Evolutionary conservation across 2,888 invertebrate species (phyloP).

Genomic region (Oxyteleia sp.): DNA sequence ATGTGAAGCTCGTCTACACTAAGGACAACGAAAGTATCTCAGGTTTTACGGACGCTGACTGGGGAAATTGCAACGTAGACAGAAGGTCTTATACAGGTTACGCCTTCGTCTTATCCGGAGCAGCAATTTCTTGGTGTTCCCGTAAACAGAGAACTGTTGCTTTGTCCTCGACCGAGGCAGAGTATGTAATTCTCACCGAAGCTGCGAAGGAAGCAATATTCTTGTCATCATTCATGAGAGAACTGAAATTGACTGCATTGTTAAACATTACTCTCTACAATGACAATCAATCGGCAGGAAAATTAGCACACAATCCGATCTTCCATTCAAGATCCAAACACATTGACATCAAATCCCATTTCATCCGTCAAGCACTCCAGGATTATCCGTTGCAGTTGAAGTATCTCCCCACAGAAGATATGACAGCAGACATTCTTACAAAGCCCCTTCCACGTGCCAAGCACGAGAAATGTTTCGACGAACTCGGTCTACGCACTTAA

Average conservation of each 20-base stretch:
- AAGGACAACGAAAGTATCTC: background rate
- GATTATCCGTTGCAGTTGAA: slow-evolving; percentile 30
- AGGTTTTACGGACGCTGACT: slow-evolving; percentile 31
- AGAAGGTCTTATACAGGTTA: slow-evolving; percentile 24
- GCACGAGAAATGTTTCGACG: slow-evolving; percentile 6
- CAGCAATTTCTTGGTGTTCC: slow-evolving; percentile 33
- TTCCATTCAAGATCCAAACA: slow-evolving; percentile 62
- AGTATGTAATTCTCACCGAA: slow-evolving; percentile 16
- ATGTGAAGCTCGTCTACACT: slow-evolving; percentile 4
- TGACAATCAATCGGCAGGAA: slow-evolving; percentile 65
- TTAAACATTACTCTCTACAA: slow-evolving; percentile 52
- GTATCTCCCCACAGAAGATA: slow-evolving; percentile 35
- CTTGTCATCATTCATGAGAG: slow-evolving; percentile 1
- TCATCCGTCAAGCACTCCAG: slow-evolving; percentile 49
- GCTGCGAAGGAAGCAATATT: slow-evolving; percentile 11
- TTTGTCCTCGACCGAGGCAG: slow-evolving; percentile 23
- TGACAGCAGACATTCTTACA: slow-evolving; percentile 48
- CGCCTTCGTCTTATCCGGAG: slow-evolving; percentile 26
- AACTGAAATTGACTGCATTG: slow-evolving; percentile 1
- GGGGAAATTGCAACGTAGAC: slow-evolving; percentile 20
- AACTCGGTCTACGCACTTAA: slow-evolving; percentile 1
- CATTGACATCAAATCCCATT: slow-evolving; percentile 69
- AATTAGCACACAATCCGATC: slow-evolving; percentile 50
- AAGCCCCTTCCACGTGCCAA: slow-evolving; percentile 24
- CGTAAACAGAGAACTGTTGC: slow-evolving; percentile 12